Evolutionary conservation across 2,113 vertebrate species (phyloP), one percentile per base, ranked within the genome.

Genomic region (Anarhynchus alexandrinus): DNA sequence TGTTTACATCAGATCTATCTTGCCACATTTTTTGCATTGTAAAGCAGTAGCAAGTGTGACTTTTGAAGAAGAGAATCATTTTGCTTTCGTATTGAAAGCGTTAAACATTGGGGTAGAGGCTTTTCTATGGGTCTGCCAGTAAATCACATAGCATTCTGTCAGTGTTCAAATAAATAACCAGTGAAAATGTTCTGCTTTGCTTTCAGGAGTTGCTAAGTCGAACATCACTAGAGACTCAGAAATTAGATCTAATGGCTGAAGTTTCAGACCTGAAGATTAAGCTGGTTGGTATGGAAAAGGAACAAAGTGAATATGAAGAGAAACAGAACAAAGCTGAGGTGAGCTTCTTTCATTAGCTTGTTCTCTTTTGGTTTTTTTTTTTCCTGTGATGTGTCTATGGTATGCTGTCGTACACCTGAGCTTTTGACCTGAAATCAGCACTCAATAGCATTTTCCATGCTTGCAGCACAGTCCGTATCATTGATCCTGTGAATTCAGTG

Each of bases 271-370:
- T 99, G 97, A 99, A 99, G 97, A 98, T 99, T 76, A 99, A 99
- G 84, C 97, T 99, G 92, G 98, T 98, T 96, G 98, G 99, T 81
- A 99, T 99, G 99, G 99, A 99, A 93, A 99, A 98, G 94, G 99
- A 99, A 82, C 99, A 99, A 89, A 97, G 91, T 83, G 98, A 99
- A 67, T 98, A 98, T 25, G 98, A 98, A 59, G 99, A 99, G 88
- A 99, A 99, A 80, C 99, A 99, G 93, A 99, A 98, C 92, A 99
- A 99, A 98, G 99, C 99, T 76, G 99, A 99, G 99, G 99, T 99
- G 97, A 93, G 97, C 71, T 34, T 71, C n/a, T 45, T 38, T 76
- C 15, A 6, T 80, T 42, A 54, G 18, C 61, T 52, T 10, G 11
- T 15, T 64, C 43, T 38, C 2, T 77, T 23, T 18, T 19, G 20